Conservation (phyloP, 2,888 invertebrate species). For the Villa cingulata region DNA sequence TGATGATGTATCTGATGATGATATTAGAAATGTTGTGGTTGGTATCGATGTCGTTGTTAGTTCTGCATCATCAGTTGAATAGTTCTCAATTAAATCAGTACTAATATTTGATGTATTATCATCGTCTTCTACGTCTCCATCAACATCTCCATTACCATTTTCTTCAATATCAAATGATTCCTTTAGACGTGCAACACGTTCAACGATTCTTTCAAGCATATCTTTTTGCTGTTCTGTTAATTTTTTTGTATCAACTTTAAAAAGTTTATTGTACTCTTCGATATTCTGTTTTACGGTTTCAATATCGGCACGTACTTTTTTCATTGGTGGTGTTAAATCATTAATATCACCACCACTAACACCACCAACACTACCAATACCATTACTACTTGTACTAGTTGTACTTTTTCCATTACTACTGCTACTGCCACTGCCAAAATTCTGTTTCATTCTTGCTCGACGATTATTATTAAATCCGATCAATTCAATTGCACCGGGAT, state of each 20-base stretch:
- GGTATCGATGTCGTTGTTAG: constrained; percentile 3
- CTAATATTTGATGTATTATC: not conserved
- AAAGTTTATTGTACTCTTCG: constrained; percentile 30
- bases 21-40: not conserved
- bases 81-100: not conserved
- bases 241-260: constrained; percentile 32
- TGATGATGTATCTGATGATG: not conserved
- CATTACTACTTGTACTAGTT: too few species aligned
- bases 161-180: constrained; percentile 29
- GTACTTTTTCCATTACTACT: too few species aligned
- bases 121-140: constrained; percentile 5
- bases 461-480: constrained; percentile 31
- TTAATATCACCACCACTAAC: not conserved
- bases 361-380: too few species aligned
- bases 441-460: constrained; percentile 22
- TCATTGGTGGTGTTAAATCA: constrained; percentile 19
- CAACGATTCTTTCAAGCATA: constrained; percentile 34
- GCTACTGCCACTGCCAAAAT: not conserved
- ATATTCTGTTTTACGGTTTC: constrained; percentile 33
- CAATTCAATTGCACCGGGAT: constrained; percentile 32
- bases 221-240: constrained; percentile 34
- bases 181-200: constrained; percentile 33
- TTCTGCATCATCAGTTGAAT: not conserved
- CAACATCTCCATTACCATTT: too few species aligned
- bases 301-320: constrained; percentile 32